Conservation (phyloP, 2,113 vertebrate genomes). For the Panurus biarmicus region DNA sequence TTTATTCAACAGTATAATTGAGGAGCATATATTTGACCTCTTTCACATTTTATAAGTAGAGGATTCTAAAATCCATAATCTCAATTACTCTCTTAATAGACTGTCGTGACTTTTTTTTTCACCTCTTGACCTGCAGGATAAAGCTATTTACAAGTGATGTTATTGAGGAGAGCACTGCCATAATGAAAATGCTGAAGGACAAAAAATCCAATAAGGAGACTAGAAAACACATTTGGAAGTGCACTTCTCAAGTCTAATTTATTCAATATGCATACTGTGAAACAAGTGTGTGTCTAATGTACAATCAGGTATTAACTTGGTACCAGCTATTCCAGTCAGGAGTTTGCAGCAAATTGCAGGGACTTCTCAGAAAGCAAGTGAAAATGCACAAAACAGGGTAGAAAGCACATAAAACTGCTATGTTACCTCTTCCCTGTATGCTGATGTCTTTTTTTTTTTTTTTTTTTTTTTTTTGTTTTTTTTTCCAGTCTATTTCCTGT, state of each 20-base stretch:
- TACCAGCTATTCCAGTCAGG: background rate
- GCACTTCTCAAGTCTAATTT: background rate
- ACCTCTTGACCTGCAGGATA: constrained; percentile 18
- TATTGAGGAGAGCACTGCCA: background rate
- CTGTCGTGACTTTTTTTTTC: background rate
- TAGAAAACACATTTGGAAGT: background rate
- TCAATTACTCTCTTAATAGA: constrained; percentile 44
- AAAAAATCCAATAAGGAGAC: constrained; percentile 25
- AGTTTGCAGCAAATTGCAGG: background rate
- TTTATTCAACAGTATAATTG: background rate
- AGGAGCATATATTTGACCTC: constrained; percentile 15
- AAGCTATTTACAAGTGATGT: constrained; percentile 35
- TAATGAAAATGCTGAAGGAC: constrained; percentile 51
- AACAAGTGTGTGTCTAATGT: background rate
- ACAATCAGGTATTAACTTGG: background rate
- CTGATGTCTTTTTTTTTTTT: background rate
- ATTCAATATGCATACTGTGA: background rate
- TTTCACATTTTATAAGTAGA: background rate
- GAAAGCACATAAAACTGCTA: background rate
- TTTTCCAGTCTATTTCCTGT: background rate
- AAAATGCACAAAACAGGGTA: background rate
- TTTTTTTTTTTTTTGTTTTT: background rate
- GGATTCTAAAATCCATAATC: constrained; percentile 41
- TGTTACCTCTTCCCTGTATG: background rate
- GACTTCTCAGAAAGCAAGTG: background rate